Evolutionary conservation across 2,797 vertebrate genomes (phyloP).

Genomic region (Pseudomugil tenellus): DNA sequence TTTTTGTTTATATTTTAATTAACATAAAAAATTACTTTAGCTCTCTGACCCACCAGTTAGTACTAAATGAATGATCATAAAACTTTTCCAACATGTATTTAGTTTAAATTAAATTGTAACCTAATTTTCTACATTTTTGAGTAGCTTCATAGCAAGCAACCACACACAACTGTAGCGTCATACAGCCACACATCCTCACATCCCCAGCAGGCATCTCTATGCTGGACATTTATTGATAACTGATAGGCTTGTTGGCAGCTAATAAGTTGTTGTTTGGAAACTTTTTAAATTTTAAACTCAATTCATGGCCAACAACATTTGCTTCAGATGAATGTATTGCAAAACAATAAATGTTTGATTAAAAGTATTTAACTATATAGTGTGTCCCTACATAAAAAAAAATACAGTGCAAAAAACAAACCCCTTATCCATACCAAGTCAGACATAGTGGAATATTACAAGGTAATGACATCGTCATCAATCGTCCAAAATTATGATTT

Average conservation of each 20-base stretch:
- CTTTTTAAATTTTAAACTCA: slow-evolving; percentile 24
- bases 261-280: slow-evolving; percentile 37
- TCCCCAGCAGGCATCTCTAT: slow-evolving; percentile 8
- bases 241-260: slow-evolving; percentile 10
- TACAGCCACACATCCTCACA: slow-evolving; percentile 13
- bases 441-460: not conserved
- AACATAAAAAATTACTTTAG: too few species aligned
- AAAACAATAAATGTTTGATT: slow-evolving; percentile 7
- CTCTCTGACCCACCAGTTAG: not conserved
- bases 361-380: not conserved
- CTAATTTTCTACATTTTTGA: not conserved
- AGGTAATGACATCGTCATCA: not conserved
- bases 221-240: slow-evolving; percentile 12
- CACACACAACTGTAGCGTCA: not conserved
- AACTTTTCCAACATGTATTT: not conserved
- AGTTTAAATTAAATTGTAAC: not conserved
- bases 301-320: slow-evolving; percentile 10
- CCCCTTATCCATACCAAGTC: not conserved
- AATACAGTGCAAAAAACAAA: not conserved
- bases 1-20: too few species aligned
- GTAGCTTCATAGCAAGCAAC: slow-evolving; percentile 1
- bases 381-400: slow-evolving; percentile 1
- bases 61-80: not conserved
- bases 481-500: not conserved
- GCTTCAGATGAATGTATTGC: slow-evolving; percentile 15